Base-by-base conservation (phyloP, 1,140 invertebrate genomes). In the Bilobella aurantiaca region DNA sequence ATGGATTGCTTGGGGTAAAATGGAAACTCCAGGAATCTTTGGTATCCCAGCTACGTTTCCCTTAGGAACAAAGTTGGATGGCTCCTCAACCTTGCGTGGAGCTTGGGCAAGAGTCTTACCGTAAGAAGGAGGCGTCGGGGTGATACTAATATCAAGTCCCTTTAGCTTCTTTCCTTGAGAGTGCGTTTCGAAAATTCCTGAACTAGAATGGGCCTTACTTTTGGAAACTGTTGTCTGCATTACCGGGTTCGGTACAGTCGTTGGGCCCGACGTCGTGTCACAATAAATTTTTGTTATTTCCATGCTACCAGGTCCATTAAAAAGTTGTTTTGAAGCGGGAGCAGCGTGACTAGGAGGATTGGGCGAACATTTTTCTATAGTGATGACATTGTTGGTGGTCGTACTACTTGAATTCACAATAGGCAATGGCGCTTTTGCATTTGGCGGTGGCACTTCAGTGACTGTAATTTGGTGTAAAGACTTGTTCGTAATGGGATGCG, bases 221-320 rank as follows among this genome's bases (percentile, higher is more conserved):
- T 42, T 42, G 37, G n/a, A n/a, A n/a, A 42, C 37, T 42, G 8
- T 42, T 8, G 2, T 56, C 42, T 56, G 31, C 2, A 37, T 28
- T 60, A 30, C n/a, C n/a, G n/a, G n/a, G n/a, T n/a, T n/a, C n/a
- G n/a, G n/a, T n/a, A n/a, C n/a, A n/a, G n/a, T n/a, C n/a, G 16
- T 62, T 28, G 29, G 31, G 37, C 16, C 28, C 1, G 49, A 23
- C 3, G 57, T 25, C 12, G 18, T 59, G 34, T 63, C 64, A 58
- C 64, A 73, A 23, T 68, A 70, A 53, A 73, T 73, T 37, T 73
- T 73, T 31, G 71, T 73, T n/a, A 73, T 73, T 60, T 73, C 71
- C 71, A 73, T 73, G 25, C 71, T 70, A 0, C 68, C 71, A 12
- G 71, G 71, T 25, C 68, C 71, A 61, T 65, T 73, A 32, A 73